A percentile compares a stretch with the other conserved stretches of the same genome.
These are phyloP conservation scores for Ptychochromis oligacanthus DNA, from an alignment of 2,113 vertebrate genomes.

Conservation along the genomic window DNA sequence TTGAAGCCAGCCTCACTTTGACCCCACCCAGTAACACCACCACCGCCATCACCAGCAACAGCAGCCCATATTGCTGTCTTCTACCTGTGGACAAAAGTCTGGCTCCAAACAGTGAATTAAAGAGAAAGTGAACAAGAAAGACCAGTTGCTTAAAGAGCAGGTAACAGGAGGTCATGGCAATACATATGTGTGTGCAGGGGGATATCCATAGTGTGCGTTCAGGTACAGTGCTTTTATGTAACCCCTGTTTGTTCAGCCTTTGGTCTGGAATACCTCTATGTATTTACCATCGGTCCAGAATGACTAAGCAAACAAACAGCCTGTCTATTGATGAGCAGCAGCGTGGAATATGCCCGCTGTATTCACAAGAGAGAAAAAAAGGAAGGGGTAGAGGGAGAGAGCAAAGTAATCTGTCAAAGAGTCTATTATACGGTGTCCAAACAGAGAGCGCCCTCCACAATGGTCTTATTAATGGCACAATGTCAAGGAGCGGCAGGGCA, in stretches of 20 bases:
- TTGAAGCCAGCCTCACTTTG: conserved; percentile 43
- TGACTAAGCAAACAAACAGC: conserved; percentile 82
- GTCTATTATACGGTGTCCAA: conserved; percentile 79
- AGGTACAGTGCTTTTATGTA: conserved; percentile 76
- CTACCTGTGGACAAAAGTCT: conserved; percentile 37
- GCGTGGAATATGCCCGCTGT: conserved; percentile 72
- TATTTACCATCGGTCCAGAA: conserved; percentile 76
- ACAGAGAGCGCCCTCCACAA: conserved; percentile 75
- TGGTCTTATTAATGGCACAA: conserved; percentile 81
- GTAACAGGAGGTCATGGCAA: conserved; percentile 12
- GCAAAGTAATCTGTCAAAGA: conserved; percentile 81
- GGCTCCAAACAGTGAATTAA: conserved; percentile 49
- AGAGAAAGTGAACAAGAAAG: conserved; percentile 42
- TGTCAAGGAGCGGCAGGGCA: conserved; percentile 75
- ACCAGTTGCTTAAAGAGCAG: background rate
- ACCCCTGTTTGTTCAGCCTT: conserved; percentile 78
- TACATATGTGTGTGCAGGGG: conserved; percentile 2
- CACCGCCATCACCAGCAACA: background rate
- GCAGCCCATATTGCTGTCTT: background rate
- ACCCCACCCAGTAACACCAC: conserved; percentile 34
- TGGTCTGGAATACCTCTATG: conserved; percentile 65
- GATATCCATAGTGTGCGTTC: conserved; percentile 20
- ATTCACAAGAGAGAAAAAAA: conserved; percentile 59
- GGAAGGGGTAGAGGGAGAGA: conserved; percentile 38
- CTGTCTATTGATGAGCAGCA: conserved; percentile 74